Percentiles rank a stretch among this genome's conserved stretches.
These are phyloP conservation scores for Oscheius sp. DNA, from an alignment of 2,888 invertebrate species.

Conservation along the genomic window DNA sequence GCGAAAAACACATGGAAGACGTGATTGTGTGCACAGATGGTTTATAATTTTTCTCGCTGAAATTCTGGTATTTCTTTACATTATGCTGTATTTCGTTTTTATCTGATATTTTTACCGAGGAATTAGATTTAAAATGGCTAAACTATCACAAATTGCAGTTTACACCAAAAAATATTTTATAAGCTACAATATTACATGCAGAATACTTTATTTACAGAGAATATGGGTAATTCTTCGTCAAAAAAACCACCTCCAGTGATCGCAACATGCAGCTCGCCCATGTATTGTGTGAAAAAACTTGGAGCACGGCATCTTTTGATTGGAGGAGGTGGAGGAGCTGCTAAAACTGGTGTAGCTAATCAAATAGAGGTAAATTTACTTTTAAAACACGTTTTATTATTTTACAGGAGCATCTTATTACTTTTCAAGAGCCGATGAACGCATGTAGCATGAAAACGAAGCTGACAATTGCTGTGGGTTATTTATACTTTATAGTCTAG, in stretches of 20 bases:
- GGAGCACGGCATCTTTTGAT: conserved; percentile 79
- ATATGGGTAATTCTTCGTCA: conserved; percentile 15
- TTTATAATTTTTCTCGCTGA: too few species aligned
- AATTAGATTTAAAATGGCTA: too few species aligned
- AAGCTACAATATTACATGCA: too few species aligned
- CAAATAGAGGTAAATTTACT: conserved; percentile 79
- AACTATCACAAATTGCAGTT: too few species aligned
- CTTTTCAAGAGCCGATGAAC: conserved; percentile 5
- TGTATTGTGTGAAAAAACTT: conserved; percentile 60
- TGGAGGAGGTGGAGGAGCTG: conserved; percentile 94
- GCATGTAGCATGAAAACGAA: background rate
- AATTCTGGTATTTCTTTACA: too few species aligned
- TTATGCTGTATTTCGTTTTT: too few species aligned
- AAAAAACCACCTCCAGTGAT: conserved; percentile 44
- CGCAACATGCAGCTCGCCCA: conserved; percentile 50
- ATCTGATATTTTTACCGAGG: too few species aligned
- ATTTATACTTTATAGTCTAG: background rate
- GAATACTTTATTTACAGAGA: too few species aligned
- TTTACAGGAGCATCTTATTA: background rate
- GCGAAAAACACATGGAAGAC: too few species aligned
- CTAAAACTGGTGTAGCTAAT: conserved; percentile 95
- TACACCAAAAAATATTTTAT: too few species aligned
- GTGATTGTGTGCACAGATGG: too few species aligned
- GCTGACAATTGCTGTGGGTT: background rate
- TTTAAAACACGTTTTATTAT: background rate